Conservation (phyloP, 2,888 invertebrate species). For the Meliscaeva auricollis region DNA sequence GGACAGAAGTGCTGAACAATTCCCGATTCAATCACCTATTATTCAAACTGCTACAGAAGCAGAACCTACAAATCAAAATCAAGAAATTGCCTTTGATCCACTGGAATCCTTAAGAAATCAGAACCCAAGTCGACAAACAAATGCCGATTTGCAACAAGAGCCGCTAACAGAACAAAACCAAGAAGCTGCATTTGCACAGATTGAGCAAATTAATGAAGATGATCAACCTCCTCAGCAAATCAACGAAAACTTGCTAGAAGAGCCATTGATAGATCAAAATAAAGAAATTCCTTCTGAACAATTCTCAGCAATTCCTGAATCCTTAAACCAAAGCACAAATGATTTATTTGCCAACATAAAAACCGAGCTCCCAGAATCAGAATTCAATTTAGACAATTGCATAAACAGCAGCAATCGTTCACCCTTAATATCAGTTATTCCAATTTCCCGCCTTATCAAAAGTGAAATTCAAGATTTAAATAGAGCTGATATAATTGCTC, state of each 20-base stretch:
- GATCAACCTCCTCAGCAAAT: neutral
- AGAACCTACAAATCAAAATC: neutral
- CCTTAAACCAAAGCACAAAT: neutral
- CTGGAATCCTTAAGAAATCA: neutral
- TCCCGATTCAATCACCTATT: neutral
- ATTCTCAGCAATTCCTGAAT: neutral
- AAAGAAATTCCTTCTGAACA: neutral
- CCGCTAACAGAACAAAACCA: neutral
- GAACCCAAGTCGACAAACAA: neutral
- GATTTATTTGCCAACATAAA: neutral
- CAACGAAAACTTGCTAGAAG: neutral
- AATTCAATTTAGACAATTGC: conserved; percentile 43
- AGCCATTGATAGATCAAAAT: neutral
- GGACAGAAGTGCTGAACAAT: neutral
- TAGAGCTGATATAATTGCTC: conserved; percentile 67
- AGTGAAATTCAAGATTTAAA: conserved; percentile 77
- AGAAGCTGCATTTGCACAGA: neutral
- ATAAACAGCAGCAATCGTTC: conserved; percentile 23
- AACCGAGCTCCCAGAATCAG: conserved; percentile 30
- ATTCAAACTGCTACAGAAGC: neutral
- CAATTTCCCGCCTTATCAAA: conserved; percentile 79
- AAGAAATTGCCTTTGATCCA: neutral
- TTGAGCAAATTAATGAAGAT: neutral
- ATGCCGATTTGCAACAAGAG: neutral
- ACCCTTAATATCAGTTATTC: conserved; percentile 80